A percentile compares a stretch with the other conserved stretches of the same genome.
Evolutionary conservation across 2,888 invertebrate genomes (phyloP).

Genomic region (Dendrolimus pini): DNA sequence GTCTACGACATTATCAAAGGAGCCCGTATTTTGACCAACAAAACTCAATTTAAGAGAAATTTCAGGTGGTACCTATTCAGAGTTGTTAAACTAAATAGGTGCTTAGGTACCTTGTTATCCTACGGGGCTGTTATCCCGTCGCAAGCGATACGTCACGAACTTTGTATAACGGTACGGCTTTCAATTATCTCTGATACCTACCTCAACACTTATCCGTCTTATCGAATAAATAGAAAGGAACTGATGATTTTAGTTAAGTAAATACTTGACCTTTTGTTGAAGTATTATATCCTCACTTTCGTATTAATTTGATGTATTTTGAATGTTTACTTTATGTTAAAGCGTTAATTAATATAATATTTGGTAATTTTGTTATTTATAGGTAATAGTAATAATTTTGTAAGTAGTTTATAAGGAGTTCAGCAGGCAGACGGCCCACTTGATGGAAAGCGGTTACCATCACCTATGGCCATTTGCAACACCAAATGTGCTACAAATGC

Average conservation of each 20-base stretch:
- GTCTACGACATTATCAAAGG: no score
- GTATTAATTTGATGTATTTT: no score
- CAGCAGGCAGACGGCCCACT: no score
- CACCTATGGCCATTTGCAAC: no score
- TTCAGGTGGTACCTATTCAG: background rate
- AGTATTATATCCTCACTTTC: no score
- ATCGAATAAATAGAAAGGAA: background rate
- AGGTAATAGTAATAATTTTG: no score
- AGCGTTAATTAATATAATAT: no score
- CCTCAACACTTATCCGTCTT: background rate
- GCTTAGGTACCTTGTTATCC: background rate
- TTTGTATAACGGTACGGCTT: constrained; percentile 13
- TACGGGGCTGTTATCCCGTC: background rate
- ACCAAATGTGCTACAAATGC: no score
- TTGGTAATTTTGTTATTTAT: no score
- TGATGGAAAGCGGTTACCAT: no score
- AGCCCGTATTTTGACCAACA: background rate
- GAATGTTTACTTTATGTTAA: no score
- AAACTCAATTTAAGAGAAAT: background rate
- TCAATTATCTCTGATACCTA: constrained; percentile 19
- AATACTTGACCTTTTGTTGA: background rate
- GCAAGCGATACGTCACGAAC: constrained; percentile 24
- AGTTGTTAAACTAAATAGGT: constrained; percentile 11
- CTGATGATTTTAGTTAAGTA: background rate
- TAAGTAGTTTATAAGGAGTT: no score